Evolutionary conservation across 1,140 invertebrate species (phyloP).

Genomic region (Streblospio benedicti): DNA sequence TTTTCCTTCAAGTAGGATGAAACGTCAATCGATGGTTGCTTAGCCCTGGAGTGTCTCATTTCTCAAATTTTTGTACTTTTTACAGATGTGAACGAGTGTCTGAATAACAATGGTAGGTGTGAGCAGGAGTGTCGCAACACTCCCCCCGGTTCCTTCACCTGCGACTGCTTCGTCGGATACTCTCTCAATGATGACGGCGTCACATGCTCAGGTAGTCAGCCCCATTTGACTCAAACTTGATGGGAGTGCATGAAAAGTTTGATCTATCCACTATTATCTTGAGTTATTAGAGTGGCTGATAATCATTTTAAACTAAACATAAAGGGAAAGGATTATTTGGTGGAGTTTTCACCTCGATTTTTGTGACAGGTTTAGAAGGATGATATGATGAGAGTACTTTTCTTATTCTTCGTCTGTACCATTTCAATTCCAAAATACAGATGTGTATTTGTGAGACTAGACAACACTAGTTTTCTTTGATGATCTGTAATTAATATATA

Average conservation of each 20-base stretch:
- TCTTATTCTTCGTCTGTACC: no score
- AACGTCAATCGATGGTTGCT: no score
- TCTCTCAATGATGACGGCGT: constrained; percentile 38
- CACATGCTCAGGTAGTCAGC: constrained; percentile 48
- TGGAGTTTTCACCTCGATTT: no score
- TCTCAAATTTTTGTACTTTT: constrained; percentile 6
- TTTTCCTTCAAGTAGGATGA: no score
- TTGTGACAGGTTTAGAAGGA: no score
- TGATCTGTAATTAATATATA: no score
- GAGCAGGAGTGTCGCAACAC: constrained; percentile 75
- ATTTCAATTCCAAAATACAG: no score
- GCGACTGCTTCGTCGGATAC: constrained; percentile 75
- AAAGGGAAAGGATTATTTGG: not conserved
- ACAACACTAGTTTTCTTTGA: no score
- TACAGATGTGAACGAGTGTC: constrained; percentile 60
- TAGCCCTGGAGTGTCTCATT: not conserved
- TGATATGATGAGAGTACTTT: no score
- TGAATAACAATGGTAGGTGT: constrained; percentile 53
- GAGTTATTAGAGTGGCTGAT: not conserved
- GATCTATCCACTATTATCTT: not conserved
- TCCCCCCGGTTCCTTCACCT: constrained; percentile 63
- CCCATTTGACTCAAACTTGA: not conserved
- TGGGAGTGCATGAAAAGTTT: not conserved
- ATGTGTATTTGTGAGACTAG: no score
- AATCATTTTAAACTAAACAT: no score